A percentile compares a stretch with the other conserved stretches of the same genome.
Evolutionary conservation across 1,140 invertebrate species (phyloP).

Genomic region (Kradibia gibbosae): DNA sequence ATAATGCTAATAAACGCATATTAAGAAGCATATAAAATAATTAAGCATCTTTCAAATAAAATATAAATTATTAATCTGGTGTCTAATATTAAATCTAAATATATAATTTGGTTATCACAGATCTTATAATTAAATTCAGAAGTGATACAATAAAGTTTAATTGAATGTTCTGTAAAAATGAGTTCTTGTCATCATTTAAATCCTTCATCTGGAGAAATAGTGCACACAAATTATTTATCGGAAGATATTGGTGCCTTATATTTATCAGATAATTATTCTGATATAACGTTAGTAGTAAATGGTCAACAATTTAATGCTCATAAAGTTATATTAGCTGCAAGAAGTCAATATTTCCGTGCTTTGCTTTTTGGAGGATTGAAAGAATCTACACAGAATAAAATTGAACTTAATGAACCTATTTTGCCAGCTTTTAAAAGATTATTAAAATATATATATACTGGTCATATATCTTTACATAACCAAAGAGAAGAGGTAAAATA

Average conservation of each 20-base stretch:
- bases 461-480: conserved; percentile 86
- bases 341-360: conserved; percentile 95
- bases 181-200: conserved; percentile 63
- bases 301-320: conserved; percentile 89
- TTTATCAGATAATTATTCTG: conserved; percentile 90
- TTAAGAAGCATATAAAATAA: too few relatives aligned
- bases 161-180: conserved; percentile 53
- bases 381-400: conserved; percentile 86
- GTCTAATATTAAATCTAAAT: too few relatives aligned
- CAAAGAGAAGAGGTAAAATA: conserved; percentile 76
- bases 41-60: too few relatives aligned
- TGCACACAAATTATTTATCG: conserved; percentile 73
- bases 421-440: conserved; percentile 91
- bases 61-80: too few relatives aligned
- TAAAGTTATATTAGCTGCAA: conserved; percentile 90
- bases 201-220: conserved; percentile 61
- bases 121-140: too few relatives aligned
- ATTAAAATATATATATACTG: conserved; percentile 96
- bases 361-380: conserved; percentile 92
- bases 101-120: too few relatives aligned
- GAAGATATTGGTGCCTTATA: conserved; percentile 88
- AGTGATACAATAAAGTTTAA: conserved; percentile 1
- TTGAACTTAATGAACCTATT: conserved; percentile 89
- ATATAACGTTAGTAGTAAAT: conserved; percentile 92
- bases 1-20: too few relatives aligned